phyloP scores from a whole-genome alignment of 2,888 invertebrate genomes.

The Drosophila limbata region DNA sequence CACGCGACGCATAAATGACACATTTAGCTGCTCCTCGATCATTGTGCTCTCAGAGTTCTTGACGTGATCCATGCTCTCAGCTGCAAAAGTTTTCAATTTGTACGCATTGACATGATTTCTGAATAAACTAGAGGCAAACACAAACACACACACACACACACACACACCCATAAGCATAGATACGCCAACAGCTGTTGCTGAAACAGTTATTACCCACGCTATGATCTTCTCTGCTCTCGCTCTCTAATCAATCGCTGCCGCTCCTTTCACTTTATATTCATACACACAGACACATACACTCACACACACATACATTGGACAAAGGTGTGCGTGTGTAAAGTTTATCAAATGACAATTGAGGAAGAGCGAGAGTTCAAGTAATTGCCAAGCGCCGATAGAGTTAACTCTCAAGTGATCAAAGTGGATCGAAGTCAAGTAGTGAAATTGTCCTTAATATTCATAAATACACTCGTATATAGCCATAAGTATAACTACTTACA shows the following conservation, averaged over 20 bases:
- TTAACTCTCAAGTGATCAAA: constrained; percentile 30
- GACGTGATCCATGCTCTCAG: constrained; percentile 4
- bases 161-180: background rate
- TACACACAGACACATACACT: constrained; percentile 14
- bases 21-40: constrained; percentile 12
- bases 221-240: constrained; percentile 45
- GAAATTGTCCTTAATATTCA: constrained; percentile 77
- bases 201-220: constrained; percentile 28
- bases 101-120: constrained; percentile 68
- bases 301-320: background rate
- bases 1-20: constrained; percentile 21
- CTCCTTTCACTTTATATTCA: constrained; percentile 75
- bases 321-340: constrained; percentile 5
- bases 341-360: constrained; percentile 71
- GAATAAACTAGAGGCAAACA: constrained; percentile 12
- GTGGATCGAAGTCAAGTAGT: constrained; percentile 64
- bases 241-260: constrained; percentile 46
- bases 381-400: constrained; percentile 56
- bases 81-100: constrained; percentile 61
- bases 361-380: constrained; percentile 69
- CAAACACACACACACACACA: background rate
- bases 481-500: constrained; percentile 1
- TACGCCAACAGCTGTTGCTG: constrained; percentile 26
- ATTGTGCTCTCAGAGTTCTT: constrained; percentile 19
- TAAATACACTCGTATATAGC: constrained; percentile 1